Conservation (phyloP, 2,113 vertebrate species). For the Sapayoa aenigma region DNA sequence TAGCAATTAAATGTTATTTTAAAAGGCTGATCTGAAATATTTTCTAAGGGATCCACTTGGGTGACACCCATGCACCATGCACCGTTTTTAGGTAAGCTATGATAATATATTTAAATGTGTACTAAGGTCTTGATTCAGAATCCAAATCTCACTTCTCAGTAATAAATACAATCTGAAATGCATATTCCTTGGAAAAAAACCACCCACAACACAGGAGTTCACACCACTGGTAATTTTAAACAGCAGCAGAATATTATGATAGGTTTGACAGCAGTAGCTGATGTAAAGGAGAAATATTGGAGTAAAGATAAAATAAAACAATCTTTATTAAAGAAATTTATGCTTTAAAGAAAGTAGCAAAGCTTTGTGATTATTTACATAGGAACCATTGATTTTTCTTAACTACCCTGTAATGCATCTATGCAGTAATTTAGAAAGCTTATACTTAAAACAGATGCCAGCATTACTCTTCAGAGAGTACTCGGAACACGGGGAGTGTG, state of each 20-base stretch:
- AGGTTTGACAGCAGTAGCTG: neutral
- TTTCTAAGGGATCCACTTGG: neutral
- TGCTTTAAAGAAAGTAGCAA: neutral
- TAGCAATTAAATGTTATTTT: conserved; percentile 10
- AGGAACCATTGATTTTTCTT: conserved; percentile 25
- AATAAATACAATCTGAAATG: neutral
- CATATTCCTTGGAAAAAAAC: neutral
- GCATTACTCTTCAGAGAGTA: conserved; percentile 49
- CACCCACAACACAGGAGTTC: neutral
- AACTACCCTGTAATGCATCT: conserved; percentile 11
- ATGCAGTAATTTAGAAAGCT: conserved; percentile 45
- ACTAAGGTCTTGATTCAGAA: neutral
- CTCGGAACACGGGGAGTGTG: neutral
- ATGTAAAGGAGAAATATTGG: neutral
- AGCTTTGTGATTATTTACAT: conserved; percentile 16
- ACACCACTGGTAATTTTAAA: neutral
- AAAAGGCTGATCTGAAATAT: conserved; percentile 34
- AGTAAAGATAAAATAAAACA: neutral
- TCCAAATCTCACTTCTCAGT: neutral
- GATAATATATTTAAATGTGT: neutral
- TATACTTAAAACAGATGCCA: conserved; percentile 53
- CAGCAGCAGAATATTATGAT: neutral
- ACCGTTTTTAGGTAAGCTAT: neutral
- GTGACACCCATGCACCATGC: neutral
- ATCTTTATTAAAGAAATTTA: neutral